Conservation (phyloP, 1,140 invertebrate species). For the Pseudomyrmex concolor region DNA sequence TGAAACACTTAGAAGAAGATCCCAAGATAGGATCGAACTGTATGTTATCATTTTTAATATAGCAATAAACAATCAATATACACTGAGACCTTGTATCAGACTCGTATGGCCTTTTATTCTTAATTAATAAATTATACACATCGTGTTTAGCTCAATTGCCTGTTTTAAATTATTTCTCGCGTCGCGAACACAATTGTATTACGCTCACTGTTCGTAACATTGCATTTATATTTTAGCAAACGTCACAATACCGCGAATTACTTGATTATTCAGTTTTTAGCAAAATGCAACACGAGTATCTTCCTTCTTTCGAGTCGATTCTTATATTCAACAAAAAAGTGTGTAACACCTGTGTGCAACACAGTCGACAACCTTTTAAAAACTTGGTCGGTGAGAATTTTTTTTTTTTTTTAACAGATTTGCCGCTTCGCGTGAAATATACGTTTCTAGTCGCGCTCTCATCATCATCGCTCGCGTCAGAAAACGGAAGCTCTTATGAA, state of each 20-base stretch:
- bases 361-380: slow-evolving; percentile 12
- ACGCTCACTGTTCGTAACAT: too few relatives aligned
- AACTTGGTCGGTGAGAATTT: not conserved
- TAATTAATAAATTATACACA: too few relatives aligned
- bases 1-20: too few relatives aligned
- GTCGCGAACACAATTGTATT: too few relatives aligned
- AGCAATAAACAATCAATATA: too few relatives aligned
- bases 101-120: too few relatives aligned
- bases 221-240: too few relatives aligned
- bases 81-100: too few relatives aligned
- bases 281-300: not conserved
- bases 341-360: not conserved
- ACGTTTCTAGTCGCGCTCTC: slow-evolving; percentile 10
- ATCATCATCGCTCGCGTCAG: not conserved
- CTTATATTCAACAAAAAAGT: not conserved
- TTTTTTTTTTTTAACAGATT: slow-evolving; percentile 27
- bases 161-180: too few relatives aligned
- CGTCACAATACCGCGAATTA: not conserved
- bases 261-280: not conserved
- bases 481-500: slow-evolving; percentile 68
- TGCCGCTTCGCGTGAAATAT: slow-evolving; percentile 49
- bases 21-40: too few relatives aligned
- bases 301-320: not conserved
- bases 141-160: too few relatives aligned
- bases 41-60: too few relatives aligned